phyloP scores from a whole-genome alignment of 1,140 invertebrate genomes.

The Chionoecetes opilio region DNA sequence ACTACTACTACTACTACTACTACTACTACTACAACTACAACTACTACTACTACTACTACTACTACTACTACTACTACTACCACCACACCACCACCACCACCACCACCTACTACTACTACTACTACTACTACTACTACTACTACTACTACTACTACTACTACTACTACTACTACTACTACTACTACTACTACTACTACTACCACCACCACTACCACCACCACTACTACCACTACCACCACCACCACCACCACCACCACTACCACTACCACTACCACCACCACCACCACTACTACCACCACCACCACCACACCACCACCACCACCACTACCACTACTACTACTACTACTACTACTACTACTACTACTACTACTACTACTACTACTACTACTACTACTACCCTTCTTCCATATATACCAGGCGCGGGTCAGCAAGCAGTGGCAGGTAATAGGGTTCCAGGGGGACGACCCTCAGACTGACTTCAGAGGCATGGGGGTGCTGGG shows the following conservation, averaged over 20 bases:
- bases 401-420: slow-evolving; percentile 38
- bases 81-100: too few relatives aligned
- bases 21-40: background rate
- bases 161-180: background rate
- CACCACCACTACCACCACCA: too few relatives aligned
- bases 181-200: background rate
- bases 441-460: slow-evolving; percentile 97
- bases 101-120: background rate
- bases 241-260: too few relatives aligned
- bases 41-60: too few relatives aligned
- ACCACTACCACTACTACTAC: background rate
- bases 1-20: background rate
- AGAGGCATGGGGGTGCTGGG: slow-evolving; percentile 98
- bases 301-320: too few relatives aligned
- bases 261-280: too few relatives aligned
- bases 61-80: too few relatives aligned
- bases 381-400: background rate
- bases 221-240: too few relatives aligned
- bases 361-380: background rate
- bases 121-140: background rate
- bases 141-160: background rate
- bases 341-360: background rate
- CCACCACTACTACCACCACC: too few relatives aligned
- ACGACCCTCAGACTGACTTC: slow-evolving; percentile 99
- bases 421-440: slow-evolving; percentile 97